phyloP scores from a whole-genome alignment of 2,113 vertebrate species.

The Columba livia region DNA sequence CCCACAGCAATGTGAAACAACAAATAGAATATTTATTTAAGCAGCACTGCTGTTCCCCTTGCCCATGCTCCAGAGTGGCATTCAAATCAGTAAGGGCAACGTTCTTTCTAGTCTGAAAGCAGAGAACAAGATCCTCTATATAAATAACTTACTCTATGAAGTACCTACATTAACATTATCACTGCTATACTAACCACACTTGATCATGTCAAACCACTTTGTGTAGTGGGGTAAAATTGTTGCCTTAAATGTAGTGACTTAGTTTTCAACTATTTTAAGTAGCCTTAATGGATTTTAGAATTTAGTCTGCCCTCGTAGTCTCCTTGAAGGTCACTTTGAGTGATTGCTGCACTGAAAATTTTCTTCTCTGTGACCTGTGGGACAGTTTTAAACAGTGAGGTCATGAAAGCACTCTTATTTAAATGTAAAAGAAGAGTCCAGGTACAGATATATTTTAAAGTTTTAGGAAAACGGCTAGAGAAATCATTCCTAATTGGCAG shows the following conservation, averaged over 20 bases:
- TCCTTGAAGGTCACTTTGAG: neutral
- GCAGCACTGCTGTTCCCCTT: neutral
- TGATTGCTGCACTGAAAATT: neutral
- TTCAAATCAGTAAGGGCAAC: constrained; percentile 20
- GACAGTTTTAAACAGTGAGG: neutral
- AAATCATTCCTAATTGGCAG: neutral
- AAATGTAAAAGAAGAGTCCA: neutral
- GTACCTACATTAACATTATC: constrained; percentile 17
- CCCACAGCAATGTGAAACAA: constrained; percentile 14
- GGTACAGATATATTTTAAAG: neutral
- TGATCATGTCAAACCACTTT: neutral
- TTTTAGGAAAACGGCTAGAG: neutral
- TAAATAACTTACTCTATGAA: constrained; percentile 55
- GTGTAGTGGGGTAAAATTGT: neutral
- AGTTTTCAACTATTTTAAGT: constrained; percentile 35
- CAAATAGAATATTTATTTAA: constrained; percentile 43
- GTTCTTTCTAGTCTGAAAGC: constrained; percentile 47
- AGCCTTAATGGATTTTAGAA: constrained; percentile 11
- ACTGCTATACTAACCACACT: constrained; percentile 5
- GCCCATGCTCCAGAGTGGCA: constrained; percentile 1
- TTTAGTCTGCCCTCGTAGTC: neutral
- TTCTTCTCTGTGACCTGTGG: neutral
- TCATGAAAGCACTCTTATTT: neutral
- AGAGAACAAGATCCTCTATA: neutral
- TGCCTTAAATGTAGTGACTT: constrained; percentile 29